Percentiles rank a stretch among this genome's conserved stretches.
These are phyloP conservation scores for Vireo griseus DNA, from an alignment of 2,797 vertebrate genomes.

Conservation along the genomic window DNA sequence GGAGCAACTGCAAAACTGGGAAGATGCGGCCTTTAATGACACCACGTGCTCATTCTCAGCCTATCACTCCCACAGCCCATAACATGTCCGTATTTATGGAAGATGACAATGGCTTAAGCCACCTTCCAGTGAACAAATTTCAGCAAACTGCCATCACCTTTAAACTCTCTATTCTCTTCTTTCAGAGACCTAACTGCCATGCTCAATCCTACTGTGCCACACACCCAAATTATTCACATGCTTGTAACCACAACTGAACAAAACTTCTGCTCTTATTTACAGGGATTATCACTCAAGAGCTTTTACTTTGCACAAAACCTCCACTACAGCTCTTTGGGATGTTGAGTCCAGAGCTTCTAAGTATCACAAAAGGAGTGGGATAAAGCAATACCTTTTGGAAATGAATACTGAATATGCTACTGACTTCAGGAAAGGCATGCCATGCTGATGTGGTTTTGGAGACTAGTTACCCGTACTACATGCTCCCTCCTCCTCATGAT, in stretches of 20 bases:
- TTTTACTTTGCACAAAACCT: background rate
- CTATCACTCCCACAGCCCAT: accelerated
- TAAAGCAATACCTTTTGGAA: background rate
- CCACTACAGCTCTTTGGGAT: background rate
- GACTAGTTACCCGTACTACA: background rate
- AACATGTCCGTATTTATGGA: background rate
- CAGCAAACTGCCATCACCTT: background rate
- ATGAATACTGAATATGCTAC: background rate
- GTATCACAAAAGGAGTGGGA: background rate
- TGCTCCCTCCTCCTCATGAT: background rate
- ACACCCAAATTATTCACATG: background rate
- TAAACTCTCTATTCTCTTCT: background rate
- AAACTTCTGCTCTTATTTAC: background rate
- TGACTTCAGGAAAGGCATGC: background rate
- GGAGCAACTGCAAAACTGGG: background rate
- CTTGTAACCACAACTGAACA: background rate
- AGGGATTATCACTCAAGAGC: background rate
- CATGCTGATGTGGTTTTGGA: background rate
- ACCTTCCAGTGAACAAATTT: background rate
- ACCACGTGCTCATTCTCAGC: background rate
- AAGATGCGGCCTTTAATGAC: background rate
- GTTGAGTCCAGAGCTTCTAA: background rate
- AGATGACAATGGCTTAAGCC: background rate
- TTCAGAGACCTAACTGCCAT: background rate
- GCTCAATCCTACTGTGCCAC: background rate